A percentile compares a stretch with the other conserved stretches of the same genome.
Evolutionary conservation across 2,888 invertebrate genomes (phyloP).

Genomic region (Mamestra brassicae): DNA sequence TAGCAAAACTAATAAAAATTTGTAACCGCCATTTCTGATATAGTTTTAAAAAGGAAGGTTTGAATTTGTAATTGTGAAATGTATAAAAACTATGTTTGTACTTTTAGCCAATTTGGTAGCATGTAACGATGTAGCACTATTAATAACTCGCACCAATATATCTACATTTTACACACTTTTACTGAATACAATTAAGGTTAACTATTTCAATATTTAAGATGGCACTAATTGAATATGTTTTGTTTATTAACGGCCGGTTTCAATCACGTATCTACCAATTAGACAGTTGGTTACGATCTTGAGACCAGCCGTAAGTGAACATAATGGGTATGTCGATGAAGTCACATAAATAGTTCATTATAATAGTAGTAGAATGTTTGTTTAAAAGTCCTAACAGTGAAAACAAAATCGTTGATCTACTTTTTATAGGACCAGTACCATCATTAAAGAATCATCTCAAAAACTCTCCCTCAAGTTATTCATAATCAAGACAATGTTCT

Average conservation of each 20-base stretch:
- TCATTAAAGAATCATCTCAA: constrained; percentile 4
- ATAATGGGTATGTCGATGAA: not conserved
- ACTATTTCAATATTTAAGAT: not conserved
- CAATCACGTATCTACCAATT: too few relatives aligned
- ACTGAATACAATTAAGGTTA: constrained; percentile 13
- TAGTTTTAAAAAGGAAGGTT: constrained; percentile 29
- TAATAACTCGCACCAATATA: not conserved
- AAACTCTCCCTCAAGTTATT: constrained; percentile 13
- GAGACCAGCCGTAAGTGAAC: not conserved
- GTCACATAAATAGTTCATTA: not conserved
- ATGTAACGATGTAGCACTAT: constrained; percentile 10
- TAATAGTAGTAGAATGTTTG: not conserved
- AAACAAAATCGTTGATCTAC: not conserved
- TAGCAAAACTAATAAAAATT: constrained; percentile 48
- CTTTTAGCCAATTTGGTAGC: constrained; percentile 24
- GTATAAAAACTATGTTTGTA: constrained; percentile 27
- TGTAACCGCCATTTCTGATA: constrained; percentile 42
- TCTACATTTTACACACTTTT: constrained; percentile 6
- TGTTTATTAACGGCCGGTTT: not conserved
- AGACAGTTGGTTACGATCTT: too few relatives aligned
- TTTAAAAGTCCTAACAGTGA: not conserved
- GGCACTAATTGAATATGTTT: not conserved
- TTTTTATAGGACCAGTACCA: constrained; percentile 4
- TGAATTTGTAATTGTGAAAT: constrained; percentile 26
- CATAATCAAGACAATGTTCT: constrained; percentile 24